Percentiles rank a stretch among this genome's conserved stretches.
These are phyloP conservation scores for Cryptomyrus ogoouensis DNA, from an alignment of 2,113 vertebrate genomes.

Conservation along the genomic window DNA sequence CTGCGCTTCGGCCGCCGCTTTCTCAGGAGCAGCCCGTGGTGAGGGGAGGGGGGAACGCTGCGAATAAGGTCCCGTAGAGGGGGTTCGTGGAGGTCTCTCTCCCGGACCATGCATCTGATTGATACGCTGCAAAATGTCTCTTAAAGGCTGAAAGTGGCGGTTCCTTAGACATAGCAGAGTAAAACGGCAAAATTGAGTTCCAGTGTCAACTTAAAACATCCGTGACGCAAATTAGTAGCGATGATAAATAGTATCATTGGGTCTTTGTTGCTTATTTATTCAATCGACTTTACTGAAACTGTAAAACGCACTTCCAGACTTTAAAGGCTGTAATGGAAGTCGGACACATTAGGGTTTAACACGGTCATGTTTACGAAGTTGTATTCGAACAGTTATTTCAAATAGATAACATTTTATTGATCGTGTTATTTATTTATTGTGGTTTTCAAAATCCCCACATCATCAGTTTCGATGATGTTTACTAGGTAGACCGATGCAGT, in stretches of 20 bases:
- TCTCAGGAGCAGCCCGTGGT: background rate
- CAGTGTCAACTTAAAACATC: background rate
- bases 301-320: background rate
- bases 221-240: background rate
- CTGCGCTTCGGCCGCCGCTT: background rate
- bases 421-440: constrained; percentile 3
- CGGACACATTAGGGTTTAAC: background rate
- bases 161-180: background rate
- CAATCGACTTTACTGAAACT: background rate
- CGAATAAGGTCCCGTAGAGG: background rate
- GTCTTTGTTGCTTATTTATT: background rate
- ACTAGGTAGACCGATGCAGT: background rate
- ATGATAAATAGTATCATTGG: background rate
- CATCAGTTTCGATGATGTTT: background rate
- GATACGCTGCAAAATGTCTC: background rate
- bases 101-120: background rate
- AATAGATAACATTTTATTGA: background rate
- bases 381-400: background rate
- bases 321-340: background rate
- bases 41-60: background rate
- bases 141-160: background rate
- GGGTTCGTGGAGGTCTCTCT: background rate
- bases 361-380: background rate
- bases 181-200: background rate
- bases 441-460: background rate